These are phyloP conservation scores for Peromyscus aztecus DNA, from an alignment of 2,797 vertebrate genomes.

Conservation along the genomic window DNA sequence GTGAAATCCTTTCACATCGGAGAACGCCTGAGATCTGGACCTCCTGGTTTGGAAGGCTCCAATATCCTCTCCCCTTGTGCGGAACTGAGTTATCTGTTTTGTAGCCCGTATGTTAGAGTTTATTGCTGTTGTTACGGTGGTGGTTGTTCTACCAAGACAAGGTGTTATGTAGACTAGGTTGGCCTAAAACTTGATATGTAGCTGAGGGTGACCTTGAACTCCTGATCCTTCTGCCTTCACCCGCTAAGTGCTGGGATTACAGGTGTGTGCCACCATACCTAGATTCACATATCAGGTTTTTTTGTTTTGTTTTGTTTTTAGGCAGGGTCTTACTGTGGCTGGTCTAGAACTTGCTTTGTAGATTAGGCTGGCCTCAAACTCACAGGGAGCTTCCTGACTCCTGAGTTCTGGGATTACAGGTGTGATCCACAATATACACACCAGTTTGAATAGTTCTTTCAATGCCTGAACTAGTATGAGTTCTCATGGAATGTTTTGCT, in stretches of 20 bases:
- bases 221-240: not conserved
- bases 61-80: slow-evolving; percentile 5
- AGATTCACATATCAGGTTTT: not conserved
- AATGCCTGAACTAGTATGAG: not conserved
- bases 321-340: not conserved
- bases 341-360: not conserved
- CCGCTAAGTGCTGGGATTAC: not conserved
- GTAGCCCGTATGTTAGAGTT: not conserved
- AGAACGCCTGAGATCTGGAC: slow-evolving; percentile 32
- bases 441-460: slow-evolving; percentile 47
- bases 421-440: not conserved
- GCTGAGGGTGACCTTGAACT: not conserved
- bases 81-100: slow-evolving; percentile 23
- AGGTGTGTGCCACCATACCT: not conserved
- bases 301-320: not conserved
- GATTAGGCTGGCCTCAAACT: not conserved
- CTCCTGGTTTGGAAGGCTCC: slow-evolving; percentile 34
- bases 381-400: not conserved
- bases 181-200: not conserved
- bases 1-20: slow-evolving; percentile 65
- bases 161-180: not conserved
- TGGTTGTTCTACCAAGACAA: not conserved
- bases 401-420: not conserved
- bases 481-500: slow-evolving; percentile 6
- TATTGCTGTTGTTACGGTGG: not conserved